phyloP scores from a whole-genome alignment of 2,797 vertebrate genomes.

The Typhlichthys eigenmanni region DNA sequence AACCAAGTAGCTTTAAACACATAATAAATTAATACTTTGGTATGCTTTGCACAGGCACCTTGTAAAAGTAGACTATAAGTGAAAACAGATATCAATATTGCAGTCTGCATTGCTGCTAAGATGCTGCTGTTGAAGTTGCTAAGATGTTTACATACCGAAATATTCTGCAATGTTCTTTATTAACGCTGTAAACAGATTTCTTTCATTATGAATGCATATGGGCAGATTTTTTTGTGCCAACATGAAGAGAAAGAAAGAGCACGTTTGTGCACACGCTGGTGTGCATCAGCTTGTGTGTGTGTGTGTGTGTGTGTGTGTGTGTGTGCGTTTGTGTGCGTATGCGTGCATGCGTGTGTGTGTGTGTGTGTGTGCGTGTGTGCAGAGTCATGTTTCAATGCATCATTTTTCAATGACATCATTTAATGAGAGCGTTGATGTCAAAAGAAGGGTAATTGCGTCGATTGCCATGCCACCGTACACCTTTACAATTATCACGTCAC shows the following conservation, averaged over 20 bases:
- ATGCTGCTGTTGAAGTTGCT: conserved; percentile 12
- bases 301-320: conserved; percentile 29
- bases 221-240: background rate
- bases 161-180: no score
- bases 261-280: background rate
- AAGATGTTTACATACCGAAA: background rate
- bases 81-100: conserved; percentile 70
- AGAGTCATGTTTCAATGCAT: conserved; percentile 51
- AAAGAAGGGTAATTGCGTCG: conserved; percentile 69
- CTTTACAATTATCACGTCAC: conserved; percentile 72
- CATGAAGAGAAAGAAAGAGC: background rate
- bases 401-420: conserved; percentile 66
- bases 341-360: background rate
- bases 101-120: conserved; percentile 23
- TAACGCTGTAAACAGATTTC: no score
- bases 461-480: conserved; percentile 71
- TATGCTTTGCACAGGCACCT: conserved; percentile 60
- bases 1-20: conserved; percentile 67
- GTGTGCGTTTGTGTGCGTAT: background rate
- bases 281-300: background rate
- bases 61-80: conserved; percentile 71
- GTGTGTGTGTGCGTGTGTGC: conserved; percentile 30
- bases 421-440: conserved; percentile 70
- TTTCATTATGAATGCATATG: no score
- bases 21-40: conserved; percentile 68